phyloP scores from a whole-genome alignment of 1,140 invertebrate species.

The Drosophila repletoides region DNA sequence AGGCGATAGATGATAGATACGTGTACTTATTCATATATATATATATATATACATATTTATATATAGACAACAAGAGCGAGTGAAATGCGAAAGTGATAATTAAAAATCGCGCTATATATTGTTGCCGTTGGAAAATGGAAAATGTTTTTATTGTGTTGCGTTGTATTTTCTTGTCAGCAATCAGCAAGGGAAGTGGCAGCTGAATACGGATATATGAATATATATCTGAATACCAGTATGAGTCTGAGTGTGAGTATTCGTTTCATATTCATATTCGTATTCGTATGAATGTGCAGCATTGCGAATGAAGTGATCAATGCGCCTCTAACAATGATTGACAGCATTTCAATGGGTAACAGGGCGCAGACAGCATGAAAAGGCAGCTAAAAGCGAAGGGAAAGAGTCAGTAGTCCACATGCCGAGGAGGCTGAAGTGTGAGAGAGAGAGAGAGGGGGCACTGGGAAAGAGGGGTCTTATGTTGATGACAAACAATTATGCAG shows the following conservation, averaged over 20 bases:
- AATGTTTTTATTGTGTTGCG: constrained; percentile 69
- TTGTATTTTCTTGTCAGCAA: constrained; percentile 49
- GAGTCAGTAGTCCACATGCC: too few species aligned
- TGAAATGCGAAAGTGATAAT: constrained; percentile 73
- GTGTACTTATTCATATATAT: neutral
- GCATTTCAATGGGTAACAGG: constrained; percentile 40
- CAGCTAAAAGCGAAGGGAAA: neutral
- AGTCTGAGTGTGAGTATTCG: too few species aligned
- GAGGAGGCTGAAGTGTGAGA: neutral
- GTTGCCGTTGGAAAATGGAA: constrained; percentile 20
- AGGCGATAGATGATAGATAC: constrained; percentile 40
- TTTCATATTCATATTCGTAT: too few species aligned
- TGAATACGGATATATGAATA: constrained; percentile 5
- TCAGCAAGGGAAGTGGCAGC: constrained; percentile 40
- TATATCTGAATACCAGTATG: neutral
- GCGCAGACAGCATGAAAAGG: constrained; percentile 4
- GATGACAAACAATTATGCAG: constrained; percentile 81
- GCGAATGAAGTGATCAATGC: constrained; percentile 69
- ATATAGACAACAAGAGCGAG: constrained; percentile 40
- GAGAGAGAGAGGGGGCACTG: neutral
- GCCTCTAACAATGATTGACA: constrained; percentile 79
- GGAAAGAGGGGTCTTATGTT: constrained; percentile 2
- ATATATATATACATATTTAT: constrained; percentile 14
- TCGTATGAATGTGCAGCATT: constrained; percentile 14
- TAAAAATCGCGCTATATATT: constrained; percentile 74